phyloP scores from a whole-genome alignment of 2,797 vertebrate species.

The Rhinella marina region DNA sequence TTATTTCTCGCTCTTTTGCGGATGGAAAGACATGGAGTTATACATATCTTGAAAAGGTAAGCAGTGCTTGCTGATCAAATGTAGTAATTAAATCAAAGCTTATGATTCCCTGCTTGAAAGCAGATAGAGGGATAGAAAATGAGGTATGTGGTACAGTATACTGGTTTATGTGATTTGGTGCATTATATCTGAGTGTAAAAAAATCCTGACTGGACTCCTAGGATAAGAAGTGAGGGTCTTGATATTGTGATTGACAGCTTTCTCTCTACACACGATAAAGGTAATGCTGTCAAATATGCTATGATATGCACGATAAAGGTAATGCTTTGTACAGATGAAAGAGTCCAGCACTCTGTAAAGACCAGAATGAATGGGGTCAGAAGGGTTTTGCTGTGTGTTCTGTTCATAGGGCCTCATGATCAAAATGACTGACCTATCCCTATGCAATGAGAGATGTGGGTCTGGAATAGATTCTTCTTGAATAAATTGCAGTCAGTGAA shows the following conservation, averaged over 20 bases:
- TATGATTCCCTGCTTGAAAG: background rate
- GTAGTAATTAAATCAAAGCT: background rate
- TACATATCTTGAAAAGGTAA: slow-evolving; percentile 95
- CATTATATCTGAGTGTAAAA: no score
- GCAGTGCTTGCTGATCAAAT: slow-evolving; percentile 45
- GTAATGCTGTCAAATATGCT: no score
- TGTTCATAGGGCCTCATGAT: background rate
- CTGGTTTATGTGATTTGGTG: no score
- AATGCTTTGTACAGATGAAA: no score
- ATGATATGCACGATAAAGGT: no score
- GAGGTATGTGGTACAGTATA: no score
- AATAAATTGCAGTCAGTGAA: background rate
- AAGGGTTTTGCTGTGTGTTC: background rate
- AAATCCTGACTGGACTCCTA: no score
- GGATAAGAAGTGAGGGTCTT: no score
- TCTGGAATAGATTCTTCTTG: background rate
- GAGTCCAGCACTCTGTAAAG: no score
- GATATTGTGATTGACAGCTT: background rate
- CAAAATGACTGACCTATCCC: background rate
- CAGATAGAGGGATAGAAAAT: background rate
- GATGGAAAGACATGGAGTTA: slow-evolving; percentile 99
- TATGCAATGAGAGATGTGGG: background rate
- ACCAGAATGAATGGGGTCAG: background rate
- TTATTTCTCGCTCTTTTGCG: slow-evolving; percentile 91
- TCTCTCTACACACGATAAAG: background rate